Evolutionary conservation across 1,140 invertebrate species (phyloP).

Genomic region (Cyclina sinensis): DNA sequence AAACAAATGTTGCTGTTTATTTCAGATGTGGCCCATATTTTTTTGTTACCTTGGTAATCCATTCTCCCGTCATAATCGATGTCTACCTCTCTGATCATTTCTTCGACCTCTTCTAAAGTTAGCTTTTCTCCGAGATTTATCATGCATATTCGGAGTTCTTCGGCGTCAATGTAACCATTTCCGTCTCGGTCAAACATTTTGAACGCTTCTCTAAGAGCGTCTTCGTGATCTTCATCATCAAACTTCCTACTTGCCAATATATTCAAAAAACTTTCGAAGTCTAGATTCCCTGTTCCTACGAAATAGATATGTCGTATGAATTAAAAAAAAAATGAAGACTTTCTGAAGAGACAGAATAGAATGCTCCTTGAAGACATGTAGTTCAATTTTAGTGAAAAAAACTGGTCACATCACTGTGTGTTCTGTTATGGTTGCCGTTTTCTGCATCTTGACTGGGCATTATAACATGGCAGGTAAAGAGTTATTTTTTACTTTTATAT

Average conservation of each 20-base stretch:
- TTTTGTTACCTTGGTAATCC: slow-evolving; percentile 84
- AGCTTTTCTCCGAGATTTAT: slow-evolving; percentile 97
- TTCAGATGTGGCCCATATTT: not conserved
- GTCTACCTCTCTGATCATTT: slow-evolving; percentile 97
- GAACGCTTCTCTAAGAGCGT: slow-evolving; percentile 98
- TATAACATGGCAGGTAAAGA: no score
- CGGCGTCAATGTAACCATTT: slow-evolving; percentile 91
- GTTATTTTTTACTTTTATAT: no score
- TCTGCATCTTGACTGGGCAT: no score
- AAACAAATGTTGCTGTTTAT: not conserved
- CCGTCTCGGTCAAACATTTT: slow-evolving; percentile 99
- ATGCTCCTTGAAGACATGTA: no score
- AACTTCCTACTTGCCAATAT: slow-evolving; percentile 80
- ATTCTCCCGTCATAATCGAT: slow-evolving; percentile 92
- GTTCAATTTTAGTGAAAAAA: no score
- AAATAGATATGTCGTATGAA: no score
- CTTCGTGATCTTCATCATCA: slow-evolving; percentile 80
- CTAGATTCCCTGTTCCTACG: slow-evolving; percentile 82
- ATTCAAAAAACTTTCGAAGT: slow-evolving; percentile 83
- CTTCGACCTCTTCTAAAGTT: slow-evolving; percentile 96
- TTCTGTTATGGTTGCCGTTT: no score
- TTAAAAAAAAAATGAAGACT: no score
- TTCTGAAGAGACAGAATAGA: no score
- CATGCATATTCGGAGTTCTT: slow-evolving; percentile 91
- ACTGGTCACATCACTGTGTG: no score